phyloP scores from a whole-genome alignment of 2,888 invertebrate species.

The Subacronicta megacephala region DNA sequence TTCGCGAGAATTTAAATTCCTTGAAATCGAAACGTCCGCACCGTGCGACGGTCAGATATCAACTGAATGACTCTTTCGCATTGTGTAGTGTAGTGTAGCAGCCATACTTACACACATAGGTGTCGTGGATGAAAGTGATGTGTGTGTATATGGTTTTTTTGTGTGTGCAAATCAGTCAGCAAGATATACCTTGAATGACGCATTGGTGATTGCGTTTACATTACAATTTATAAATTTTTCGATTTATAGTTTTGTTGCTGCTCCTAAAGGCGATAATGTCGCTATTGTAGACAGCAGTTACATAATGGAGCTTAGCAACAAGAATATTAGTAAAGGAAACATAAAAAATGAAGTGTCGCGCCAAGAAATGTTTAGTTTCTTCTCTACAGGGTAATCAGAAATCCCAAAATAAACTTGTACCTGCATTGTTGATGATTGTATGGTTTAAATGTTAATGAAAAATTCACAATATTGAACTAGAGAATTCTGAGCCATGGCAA shows the following conservation, averaged over 20 bases:
- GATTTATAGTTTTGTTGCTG: neutral
- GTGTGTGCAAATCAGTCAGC: conserved; percentile 63
- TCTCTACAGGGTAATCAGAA: neutral
- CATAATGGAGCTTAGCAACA: conserved; percentile 16
- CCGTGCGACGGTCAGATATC: conserved; percentile 67
- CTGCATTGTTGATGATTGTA: neutral
- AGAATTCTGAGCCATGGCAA: neutral
- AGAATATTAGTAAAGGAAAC: conserved; percentile 9
- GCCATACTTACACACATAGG: conserved; percentile 57
- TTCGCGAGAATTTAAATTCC: conserved; percentile 50
- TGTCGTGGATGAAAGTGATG: conserved; percentile 71
- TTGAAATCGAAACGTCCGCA: conserved; percentile 62
- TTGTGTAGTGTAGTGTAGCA: conserved; percentile 54
- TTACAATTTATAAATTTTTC: conserved; percentile 16
- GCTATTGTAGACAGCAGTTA: conserved; percentile 3
- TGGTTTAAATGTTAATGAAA: too few species aligned
- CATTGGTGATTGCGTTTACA: conserved; percentile 58
- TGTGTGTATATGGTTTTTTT: conserved; percentile 51
- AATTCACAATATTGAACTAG: neutral
- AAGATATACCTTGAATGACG: conserved; percentile 65
- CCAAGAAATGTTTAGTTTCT: conserved; percentile 12
- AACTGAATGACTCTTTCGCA: conserved; percentile 74
- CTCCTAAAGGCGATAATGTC: neutral
- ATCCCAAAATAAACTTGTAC: neutral
- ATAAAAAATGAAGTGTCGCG: conserved; percentile 3